Conservation (phyloP, 1,140 invertebrate species). For the Drosophila sturtevanti region DNA sequence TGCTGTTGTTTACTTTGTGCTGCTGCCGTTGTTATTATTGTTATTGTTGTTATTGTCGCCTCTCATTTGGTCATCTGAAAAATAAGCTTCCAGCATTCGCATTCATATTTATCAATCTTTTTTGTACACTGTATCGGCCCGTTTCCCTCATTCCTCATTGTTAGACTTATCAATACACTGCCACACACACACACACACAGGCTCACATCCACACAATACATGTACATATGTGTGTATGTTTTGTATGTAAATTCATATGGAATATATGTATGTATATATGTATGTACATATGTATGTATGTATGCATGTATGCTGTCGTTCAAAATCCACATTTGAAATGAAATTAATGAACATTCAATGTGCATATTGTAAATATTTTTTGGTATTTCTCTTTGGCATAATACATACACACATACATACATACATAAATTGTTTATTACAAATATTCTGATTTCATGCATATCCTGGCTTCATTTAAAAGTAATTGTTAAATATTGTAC, state of each 20-base stretch:
- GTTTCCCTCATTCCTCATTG: constrained; percentile 34
- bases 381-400: too few relatives aligned
- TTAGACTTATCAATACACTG: constrained; percentile 31
- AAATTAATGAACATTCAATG: constrained; percentile 21
- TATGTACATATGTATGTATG: too few relatives aligned
- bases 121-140: constrained; percentile 19
- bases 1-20: constrained; percentile 49
- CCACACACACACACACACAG: background rate
- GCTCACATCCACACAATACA: background rate
- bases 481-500: background rate
- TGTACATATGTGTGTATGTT: background rate
- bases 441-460: background rate
- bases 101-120: constrained; percentile 64
- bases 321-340: constrained; percentile 22
- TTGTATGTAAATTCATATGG: background rate
- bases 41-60: constrained; percentile 7
- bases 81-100: constrained; percentile 44
- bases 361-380: constrained; percentile 23
- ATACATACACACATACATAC: too few relatives aligned
- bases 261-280: background rate
- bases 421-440: background rate
- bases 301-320: constrained; percentile 10
- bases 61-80: constrained; percentile 61
- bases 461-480: background rate
- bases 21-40: constrained; percentile 23